Evolutionary conservation across 2,888 invertebrate genomes (phyloP).

Genomic region (Lissonota sp.): DNA sequence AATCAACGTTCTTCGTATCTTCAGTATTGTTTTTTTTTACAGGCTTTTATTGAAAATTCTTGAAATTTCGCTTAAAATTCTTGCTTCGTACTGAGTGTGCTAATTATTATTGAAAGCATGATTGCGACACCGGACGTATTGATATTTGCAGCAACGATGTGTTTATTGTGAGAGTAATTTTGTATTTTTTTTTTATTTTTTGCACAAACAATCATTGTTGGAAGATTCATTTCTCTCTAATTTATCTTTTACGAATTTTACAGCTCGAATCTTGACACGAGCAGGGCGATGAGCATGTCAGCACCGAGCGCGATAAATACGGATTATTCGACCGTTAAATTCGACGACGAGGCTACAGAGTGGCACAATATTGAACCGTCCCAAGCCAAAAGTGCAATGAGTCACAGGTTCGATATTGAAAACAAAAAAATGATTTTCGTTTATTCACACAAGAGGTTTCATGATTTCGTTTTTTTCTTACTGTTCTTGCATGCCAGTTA

Average conservation of each 20-base stretch:
- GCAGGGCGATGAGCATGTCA: slow-evolving; percentile 91
- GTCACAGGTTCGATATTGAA: slow-evolving; percentile 81
- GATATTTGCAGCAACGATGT: slow-evolving; percentile 46
- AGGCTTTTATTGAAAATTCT: too few species aligned
- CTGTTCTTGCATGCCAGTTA: slow-evolving; percentile 72
- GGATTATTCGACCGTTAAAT: slow-evolving; percentile 90
- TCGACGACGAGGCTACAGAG: slow-evolving; percentile 86
- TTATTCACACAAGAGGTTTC: too few species aligned
- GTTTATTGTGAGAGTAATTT: slow-evolving; percentile 36
- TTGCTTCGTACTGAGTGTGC: too few species aligned
- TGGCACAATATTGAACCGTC: slow-evolving; percentile 79
- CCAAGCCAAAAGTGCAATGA: slow-evolving; percentile 81
- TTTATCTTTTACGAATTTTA: too few species aligned
- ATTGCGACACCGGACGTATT: slow-evolving; percentile 16
- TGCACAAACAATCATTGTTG: too few species aligned
- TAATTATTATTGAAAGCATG: too few species aligned
- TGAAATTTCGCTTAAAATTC: too few species aligned
- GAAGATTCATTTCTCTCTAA: background rate
- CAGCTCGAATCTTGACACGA: slow-evolving; percentile 89
- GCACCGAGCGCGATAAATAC: slow-evolving; percentile 94
- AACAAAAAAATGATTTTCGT: too few species aligned
- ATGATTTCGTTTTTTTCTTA: slow-evolving; percentile 58
- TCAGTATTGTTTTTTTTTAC: too few species aligned
- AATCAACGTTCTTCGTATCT: too few species aligned
- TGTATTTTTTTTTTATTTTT: too few species aligned